A percentile compares a stretch with the other conserved stretches of the same genome.
Evolutionary conservation across 2,797 vertebrate species (phyloP).

Genomic region (Rhinoraja longicauda): DNA sequence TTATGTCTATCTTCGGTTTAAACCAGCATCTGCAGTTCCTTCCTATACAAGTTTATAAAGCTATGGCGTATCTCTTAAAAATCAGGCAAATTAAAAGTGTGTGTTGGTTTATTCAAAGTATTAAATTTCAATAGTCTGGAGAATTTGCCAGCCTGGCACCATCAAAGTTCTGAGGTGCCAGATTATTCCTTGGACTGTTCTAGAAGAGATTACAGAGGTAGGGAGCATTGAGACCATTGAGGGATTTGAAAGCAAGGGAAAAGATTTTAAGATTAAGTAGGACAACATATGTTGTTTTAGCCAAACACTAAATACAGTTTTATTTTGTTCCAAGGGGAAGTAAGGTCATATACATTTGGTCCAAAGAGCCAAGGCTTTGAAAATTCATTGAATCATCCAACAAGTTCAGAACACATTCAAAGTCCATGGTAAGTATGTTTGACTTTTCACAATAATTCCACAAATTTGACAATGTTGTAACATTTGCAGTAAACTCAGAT

Average conservation of each 20-base stretch:
- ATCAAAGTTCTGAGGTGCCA: no score
- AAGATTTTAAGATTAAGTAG: background rate
- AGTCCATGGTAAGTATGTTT: constrained; percentile 13
- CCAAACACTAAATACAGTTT: background rate
- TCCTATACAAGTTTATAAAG: no score
- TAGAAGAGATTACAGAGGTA: background rate
- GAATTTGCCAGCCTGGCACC: no score
- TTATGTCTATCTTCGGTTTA: no score
- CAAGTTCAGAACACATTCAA: constrained; percentile 24
- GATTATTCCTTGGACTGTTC: background rate
- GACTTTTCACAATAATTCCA: constrained; percentile 5
- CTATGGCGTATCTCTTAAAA: no score
- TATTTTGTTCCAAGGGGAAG: background rate
- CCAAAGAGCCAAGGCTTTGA: constrained; percentile 15
- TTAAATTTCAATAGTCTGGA: no score
- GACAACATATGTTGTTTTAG: background rate
- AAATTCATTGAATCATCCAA: constrained; percentile 14
- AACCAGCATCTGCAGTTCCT: no score
- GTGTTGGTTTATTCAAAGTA: no score
- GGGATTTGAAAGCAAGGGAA: background rate
- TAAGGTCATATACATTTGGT: constrained; percentile 31
- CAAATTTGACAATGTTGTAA: background rate
- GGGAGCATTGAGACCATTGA: background rate
- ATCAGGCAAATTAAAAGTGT: no score
- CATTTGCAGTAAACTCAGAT: background rate